These are phyloP conservation scores for Pharmacophagus antenor DNA, from an alignment of 2,888 invertebrate genomes.

Conservation along the genomic window DNA sequence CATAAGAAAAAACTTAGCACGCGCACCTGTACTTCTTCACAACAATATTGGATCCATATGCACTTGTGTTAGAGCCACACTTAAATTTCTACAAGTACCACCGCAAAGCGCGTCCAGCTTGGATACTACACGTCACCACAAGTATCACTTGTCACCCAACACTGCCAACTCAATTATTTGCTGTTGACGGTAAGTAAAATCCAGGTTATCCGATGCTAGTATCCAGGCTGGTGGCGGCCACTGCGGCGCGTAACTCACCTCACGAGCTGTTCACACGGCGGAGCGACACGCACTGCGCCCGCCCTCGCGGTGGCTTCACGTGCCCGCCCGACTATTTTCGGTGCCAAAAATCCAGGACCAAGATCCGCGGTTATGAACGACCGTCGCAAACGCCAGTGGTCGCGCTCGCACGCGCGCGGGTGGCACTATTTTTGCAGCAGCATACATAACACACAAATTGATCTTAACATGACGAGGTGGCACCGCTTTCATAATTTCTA, in stretches of 20 bases:
- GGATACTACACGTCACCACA: constrained; percentile 46
- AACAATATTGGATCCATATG: not conserved
- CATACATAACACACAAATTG: constrained; percentile 19
- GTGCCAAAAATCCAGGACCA: constrained; percentile 79
- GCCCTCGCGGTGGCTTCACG: constrained; percentile 61
- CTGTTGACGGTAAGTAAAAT: constrained; percentile 32
- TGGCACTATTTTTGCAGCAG: constrained; percentile 37
- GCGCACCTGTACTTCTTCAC: constrained; percentile 21
- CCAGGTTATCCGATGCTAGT: constrained; percentile 42
- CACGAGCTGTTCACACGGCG: constrained; percentile 79
- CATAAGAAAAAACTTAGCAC: constrained; percentile 44
- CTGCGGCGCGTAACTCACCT: constrained; percentile 64
- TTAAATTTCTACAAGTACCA: constrained; percentile 32
- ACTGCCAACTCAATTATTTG: constrained; percentile 48
- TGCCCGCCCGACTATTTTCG: constrained; percentile 78
- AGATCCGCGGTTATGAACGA: constrained; percentile 61
- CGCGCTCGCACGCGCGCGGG: constrained; percentile 56
- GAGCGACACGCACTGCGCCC: constrained; percentile 80
- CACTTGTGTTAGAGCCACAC: constrained; percentile 30
- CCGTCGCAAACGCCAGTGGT: constrained; percentile 50
- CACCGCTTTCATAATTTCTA: not conserved
- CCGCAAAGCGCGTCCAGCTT: constrained; percentile 54
- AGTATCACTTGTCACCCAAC: constrained; percentile 40
- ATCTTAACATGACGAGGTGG: constrained; percentile 9
- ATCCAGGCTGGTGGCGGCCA: constrained; percentile 55